Evolutionary conservation across 2,888 invertebrate species (phyloP).

Genomic region (Tanytarsus gracilentus): DNA sequence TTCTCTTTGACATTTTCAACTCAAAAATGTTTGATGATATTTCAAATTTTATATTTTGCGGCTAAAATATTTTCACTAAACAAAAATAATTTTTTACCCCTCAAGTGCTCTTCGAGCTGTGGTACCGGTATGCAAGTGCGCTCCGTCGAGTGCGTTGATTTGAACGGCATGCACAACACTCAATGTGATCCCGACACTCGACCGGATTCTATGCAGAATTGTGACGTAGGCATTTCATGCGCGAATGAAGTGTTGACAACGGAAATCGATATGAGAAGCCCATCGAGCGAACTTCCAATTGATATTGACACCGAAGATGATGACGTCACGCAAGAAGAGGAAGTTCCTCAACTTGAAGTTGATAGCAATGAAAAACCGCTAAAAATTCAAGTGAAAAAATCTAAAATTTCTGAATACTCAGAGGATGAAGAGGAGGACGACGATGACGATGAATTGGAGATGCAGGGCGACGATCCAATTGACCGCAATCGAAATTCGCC

Average conservation of each 20-base stretch:
- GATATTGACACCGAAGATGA: constrained; percentile 17
- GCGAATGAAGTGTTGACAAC: constrained; percentile 38
- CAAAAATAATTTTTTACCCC: constrained; percentile 30
- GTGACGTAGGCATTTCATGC: constrained; percentile 66
- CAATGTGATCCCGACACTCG: constrained; percentile 58
- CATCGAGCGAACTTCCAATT: neutral
- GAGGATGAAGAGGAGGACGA: constrained; percentile 13
- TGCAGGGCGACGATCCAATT: constrained; percentile 20
- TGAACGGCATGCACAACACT: constrained; percentile 47
- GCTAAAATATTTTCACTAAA: neutral
- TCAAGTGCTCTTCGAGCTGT: constrained; percentile 85
- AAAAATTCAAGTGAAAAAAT: too few species aligned
- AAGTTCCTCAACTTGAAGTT: too few species aligned
- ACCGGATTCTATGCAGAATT: constrained; percentile 61
- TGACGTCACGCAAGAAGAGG: constrained; percentile 10
- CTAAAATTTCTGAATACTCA: too few species aligned
- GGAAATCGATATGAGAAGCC: neutral
- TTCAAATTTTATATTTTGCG: neutral
- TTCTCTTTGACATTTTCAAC: neutral
- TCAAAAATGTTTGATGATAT: neutral
- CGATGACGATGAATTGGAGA: constrained; percentile 10
- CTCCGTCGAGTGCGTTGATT: constrained; percentile 68
- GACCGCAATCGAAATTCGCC: neutral
- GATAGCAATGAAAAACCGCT: too few species aligned
- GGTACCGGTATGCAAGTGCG: constrained; percentile 79